Conservation (phyloP, 2,113 vertebrate genomes). For the Pomatostomus ruficeps region DNA sequence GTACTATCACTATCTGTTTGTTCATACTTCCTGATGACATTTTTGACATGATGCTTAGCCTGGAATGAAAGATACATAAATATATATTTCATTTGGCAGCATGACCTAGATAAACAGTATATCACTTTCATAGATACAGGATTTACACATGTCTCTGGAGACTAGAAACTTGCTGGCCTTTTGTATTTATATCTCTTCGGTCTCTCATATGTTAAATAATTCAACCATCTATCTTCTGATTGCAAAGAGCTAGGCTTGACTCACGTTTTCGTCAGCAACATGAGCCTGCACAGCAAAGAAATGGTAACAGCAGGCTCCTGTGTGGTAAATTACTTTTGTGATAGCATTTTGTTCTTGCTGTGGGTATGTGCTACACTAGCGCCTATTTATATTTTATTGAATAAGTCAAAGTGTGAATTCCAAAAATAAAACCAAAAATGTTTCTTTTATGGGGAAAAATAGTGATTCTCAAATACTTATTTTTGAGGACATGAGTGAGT, state of each 20-base stretch:
- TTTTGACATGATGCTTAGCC: not conserved
- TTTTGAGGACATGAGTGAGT: not conserved
- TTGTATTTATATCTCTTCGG: not conserved
- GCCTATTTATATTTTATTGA: not conserved
- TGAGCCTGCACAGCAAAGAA: not conserved
- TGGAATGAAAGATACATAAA: not conserved
- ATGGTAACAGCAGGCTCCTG: not conserved
- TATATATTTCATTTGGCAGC: not conserved
- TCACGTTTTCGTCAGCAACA: not conserved
- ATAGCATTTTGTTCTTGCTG: not conserved
- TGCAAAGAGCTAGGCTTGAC: not conserved
- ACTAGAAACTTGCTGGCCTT: slow-evolving; percentile 14
- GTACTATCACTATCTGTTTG: not conserved
- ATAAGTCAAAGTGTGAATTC: not conserved
- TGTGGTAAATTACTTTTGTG: not conserved
- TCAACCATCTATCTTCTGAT: slow-evolving; percentile 2
- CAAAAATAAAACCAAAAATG: not conserved
- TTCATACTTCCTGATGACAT: not conserved
- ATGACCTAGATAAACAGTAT: not conserved
- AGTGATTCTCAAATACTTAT: not conserved
- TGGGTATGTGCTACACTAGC: not conserved
- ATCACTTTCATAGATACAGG: not conserved
- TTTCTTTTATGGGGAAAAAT: not conserved
- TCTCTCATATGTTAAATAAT: slow-evolving; percentile 33
- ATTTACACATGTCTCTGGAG: not conserved